Percentiles rank a stretch among this genome's conserved stretches.
These are phyloP conservation scores for Heliconius ismenius DNA, from an alignment of 2,888 invertebrate genomes.

Conservation along the genomic window DNA sequence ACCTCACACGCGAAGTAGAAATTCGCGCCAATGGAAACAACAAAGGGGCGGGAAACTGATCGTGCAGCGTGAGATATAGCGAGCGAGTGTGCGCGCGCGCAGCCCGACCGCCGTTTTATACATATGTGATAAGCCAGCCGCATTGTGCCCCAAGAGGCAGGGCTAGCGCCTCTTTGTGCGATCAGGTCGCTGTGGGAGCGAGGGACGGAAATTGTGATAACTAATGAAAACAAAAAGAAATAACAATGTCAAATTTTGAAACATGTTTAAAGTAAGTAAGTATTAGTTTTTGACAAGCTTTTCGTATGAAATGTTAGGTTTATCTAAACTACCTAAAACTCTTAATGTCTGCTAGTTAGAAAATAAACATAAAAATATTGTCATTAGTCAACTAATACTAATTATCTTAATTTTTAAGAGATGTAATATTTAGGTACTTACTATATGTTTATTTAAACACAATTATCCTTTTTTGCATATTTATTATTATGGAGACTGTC, in stretches of 20 bases:
- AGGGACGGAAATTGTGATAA: constrained; percentile 48
- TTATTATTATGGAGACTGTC: neutral
- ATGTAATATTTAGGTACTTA: neutral
- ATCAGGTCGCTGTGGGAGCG: constrained; percentile 47
- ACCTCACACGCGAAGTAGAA: constrained; percentile 71
- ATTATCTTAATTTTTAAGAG: constrained; percentile 2
- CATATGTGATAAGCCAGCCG: constrained; percentile 63
- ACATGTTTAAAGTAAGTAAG: neutral
- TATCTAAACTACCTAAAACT: neutral
- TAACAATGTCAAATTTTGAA: neutral
- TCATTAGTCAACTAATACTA: neutral
- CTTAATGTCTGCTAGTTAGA: neutral
- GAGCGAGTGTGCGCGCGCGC: constrained; percentile 79
- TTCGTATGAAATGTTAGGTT: neutral
- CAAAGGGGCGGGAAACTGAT: constrained; percentile 67
- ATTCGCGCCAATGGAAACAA: constrained; percentile 65
- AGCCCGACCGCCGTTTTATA: constrained; percentile 64
- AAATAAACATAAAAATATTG: neutral
- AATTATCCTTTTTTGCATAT: constrained; percentile 6
- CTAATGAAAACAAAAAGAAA: constrained; percentile 33
- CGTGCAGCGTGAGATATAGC: constrained; percentile 63
- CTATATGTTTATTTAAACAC: neutral
- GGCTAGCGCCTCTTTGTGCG: constrained; percentile 43
- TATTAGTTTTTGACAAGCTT: neutral
- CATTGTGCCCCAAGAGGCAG: constrained; percentile 45